A percentile compares a stretch with the other conserved stretches of the same genome.
Conservation (phyloP, 2,797 vertebrate species). For the Manis javanica region DNA sequence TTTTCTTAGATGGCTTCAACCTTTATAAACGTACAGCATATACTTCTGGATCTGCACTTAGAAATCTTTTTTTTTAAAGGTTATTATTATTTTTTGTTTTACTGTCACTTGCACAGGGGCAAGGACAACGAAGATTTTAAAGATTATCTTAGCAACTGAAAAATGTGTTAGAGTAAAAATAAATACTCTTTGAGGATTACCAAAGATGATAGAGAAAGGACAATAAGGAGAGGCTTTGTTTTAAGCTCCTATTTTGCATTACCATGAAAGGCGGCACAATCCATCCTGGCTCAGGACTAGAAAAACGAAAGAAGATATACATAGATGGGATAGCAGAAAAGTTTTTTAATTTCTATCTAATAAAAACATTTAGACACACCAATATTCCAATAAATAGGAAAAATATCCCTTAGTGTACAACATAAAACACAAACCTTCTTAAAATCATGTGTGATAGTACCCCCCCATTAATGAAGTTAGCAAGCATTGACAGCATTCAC, state of each 20-base stretch:
- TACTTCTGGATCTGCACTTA: not conserved
- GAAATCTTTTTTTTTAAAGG: not conserved
- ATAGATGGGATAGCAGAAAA: not conserved
- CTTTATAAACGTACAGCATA: not conserved
- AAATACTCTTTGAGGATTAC: not conserved
- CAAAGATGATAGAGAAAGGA: not conserved
- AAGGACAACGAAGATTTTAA: not conserved
- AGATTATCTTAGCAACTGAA: constrained; percentile 5
- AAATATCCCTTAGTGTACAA: not conserved
- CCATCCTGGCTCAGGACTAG: not conserved
- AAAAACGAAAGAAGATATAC: not conserved
- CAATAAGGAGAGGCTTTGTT: not conserved
- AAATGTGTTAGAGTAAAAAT: not conserved
- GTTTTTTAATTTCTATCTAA: not conserved
- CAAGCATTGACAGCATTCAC: not conserved
- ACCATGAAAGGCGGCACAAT: not conserved
- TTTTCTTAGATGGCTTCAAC: constrained; percentile 1
- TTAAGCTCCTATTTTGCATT: not conserved
- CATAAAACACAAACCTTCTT: not conserved
- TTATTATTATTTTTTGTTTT: not conserved
- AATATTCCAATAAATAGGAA: not conserved
- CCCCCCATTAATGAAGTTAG: not conserved
- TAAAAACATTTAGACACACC: not conserved
- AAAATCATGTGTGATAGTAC: not conserved
- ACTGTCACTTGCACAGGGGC: not conserved